These are phyloP conservation scores for Sesamia nonagrioides DNA, from an alignment of 1,140 invertebrate species.

Conservation along the genomic window DNA sequence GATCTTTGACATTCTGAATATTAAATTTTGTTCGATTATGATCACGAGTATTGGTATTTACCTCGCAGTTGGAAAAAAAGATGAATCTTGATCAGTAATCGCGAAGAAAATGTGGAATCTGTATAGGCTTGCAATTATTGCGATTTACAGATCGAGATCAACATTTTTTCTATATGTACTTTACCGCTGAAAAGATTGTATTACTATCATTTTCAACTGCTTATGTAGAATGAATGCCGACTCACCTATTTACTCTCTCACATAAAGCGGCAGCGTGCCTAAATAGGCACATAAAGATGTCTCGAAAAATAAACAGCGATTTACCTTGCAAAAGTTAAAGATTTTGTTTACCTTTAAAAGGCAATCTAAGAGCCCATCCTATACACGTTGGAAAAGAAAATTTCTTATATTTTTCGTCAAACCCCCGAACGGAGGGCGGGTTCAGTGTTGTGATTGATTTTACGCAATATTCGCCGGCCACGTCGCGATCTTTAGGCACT, in stretches of 20 bases:
- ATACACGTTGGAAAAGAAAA: constrained; percentile 31
- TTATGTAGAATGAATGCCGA: not conserved
- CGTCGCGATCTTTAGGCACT: constrained; percentile 40
- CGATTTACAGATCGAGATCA: no score
- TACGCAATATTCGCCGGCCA: constrained; percentile 42
- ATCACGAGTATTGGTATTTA: not conserved
- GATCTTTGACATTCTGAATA: constrained; percentile 14
- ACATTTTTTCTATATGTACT: no score
- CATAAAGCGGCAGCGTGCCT: not conserved
- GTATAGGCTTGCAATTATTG: no score
- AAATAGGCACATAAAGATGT: constrained; percentile 19
- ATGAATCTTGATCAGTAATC: no score
- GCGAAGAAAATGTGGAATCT: no score
- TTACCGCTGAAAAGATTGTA: no score
- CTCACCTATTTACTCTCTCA: not conserved
- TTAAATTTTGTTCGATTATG: not conserved
- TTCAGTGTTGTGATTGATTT: constrained; percentile 42
- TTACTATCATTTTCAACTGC: not conserved
- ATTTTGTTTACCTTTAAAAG: constrained; percentile 40
- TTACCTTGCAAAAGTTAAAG: constrained; percentile 31
- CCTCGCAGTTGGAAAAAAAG: not conserved
- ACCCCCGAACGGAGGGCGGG: constrained; percentile 15
- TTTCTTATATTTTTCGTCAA: constrained; percentile 41
- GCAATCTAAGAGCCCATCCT: constrained; percentile 37
- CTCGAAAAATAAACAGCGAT: constrained; percentile 19